These are phyloP conservation scores for Tetragnatha versicolor DNA, from an alignment of 1,140 invertebrate genomes.

Conservation along the genomic window DNA sequence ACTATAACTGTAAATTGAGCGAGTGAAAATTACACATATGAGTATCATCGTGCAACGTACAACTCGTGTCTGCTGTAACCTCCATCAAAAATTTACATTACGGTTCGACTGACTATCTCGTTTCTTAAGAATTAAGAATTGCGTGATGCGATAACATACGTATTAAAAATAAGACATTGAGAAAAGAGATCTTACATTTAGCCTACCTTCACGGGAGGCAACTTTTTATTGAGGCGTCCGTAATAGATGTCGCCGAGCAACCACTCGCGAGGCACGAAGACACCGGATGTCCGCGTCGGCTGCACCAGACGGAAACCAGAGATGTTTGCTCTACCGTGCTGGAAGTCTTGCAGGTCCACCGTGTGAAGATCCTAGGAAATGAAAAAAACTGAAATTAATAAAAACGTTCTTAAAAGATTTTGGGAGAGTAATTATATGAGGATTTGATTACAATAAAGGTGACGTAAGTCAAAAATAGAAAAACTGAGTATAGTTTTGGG, in stretches of 20 bases:
- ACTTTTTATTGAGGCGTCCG: conserved; percentile 29
- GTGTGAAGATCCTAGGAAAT: conserved; percentile 77
- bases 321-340: conserved; percentile 57
- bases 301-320: conserved; percentile 57
- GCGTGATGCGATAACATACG: too few relatives aligned
- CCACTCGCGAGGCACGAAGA: conserved; percentile 43
- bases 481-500: background rate
- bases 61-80: too few relatives aligned
- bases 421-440: background rate
- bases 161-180: conserved; percentile 36
- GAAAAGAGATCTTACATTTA: conserved; percentile 52
- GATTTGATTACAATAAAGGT: background rate
- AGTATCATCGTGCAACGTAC: too few relatives aligned
- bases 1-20: too few relatives aligned
- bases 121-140: too few relatives aligned
- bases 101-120: too few relatives aligned
- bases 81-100: too few relatives aligned
- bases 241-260: conserved; percentile 39
- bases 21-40: too few relatives aligned
- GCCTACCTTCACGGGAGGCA: conserved; percentile 54
- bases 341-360: conserved; percentile 76
- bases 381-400: background rate
- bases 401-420: too few relatives aligned
- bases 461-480: background rate
- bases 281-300: conserved; percentile 3